Base-by-base conservation (phyloP, 2,888 invertebrate genomes). In the Chrysotoxum bicinctum region DNA sequence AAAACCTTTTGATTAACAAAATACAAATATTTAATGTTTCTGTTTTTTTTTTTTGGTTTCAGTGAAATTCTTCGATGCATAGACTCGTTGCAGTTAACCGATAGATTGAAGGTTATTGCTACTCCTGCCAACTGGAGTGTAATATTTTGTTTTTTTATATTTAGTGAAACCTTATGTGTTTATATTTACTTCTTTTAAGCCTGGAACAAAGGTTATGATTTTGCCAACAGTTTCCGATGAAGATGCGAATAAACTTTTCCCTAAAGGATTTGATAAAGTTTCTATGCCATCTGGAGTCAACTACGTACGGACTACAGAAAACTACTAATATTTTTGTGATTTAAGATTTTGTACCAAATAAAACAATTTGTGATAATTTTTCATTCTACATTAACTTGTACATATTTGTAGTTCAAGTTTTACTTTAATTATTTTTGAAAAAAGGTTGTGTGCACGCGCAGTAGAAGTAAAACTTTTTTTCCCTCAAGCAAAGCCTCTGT, bases 111-210 rank as follows among this genome's bases (percentile, higher is more conserved):
- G 88, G 93, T 95, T 81, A 94, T 96, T 76, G 97, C 97, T 10
- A 98, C 97, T 7, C 97, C 97, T 23, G 97, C 95, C 26, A 95
- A 97, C 91, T 98, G 98, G 97, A 93, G 94, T 92, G 96, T 96
- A 92, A 92, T 93, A 92, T 30, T 62, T 45, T 16, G 0, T 23
- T 23, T 50, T 14, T 0, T 7, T 23, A 4, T 8, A 3, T 14
- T 12, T 37, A n/a, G 14, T 1, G 1, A 7, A n/a, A 40, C 0
- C 7, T 16, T 7, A 12, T 26, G 16, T 10, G 1, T 30, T 19
- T 30, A 19, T 6, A 19, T 2, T 62, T 26, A n/a, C 43, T 21
- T 14, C 3, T 45, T 26, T 32, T n/a, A 4, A 92, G 95, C 94
- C 94, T 60, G 96, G 96, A 69, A 94, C 94, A 10, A 94, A 95